Evolutionary conservation across 2,888 invertebrate species (phyloP).

Genomic region (Taenaris catops): DNA sequence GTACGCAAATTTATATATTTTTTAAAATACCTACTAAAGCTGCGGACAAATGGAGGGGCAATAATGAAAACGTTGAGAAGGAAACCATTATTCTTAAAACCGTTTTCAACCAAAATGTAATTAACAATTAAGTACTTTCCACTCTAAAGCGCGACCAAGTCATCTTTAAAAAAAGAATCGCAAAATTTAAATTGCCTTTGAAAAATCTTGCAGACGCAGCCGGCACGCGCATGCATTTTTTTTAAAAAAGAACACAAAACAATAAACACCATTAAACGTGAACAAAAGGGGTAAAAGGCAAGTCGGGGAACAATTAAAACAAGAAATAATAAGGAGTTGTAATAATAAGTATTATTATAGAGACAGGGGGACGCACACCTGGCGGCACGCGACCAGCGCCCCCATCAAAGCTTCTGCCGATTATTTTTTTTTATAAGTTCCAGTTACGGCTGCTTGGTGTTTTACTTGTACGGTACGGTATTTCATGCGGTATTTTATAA

Average conservation of each 20-base stretch:
- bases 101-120: constrained; percentile 17
- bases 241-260: constrained; percentile 54
- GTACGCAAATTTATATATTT: too few species aligned
- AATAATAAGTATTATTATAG: constrained; percentile 76
- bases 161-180: constrained; percentile 27
- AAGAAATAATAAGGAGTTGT: constrained; percentile 78
- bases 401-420: constrained; percentile 37
- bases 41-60: constrained; percentile 5
- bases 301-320: constrained; percentile 77
- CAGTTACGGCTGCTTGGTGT: constrained; percentile 4
- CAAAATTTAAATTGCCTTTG: constrained; percentile 32
- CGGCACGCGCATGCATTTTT: constrained; percentile 66
- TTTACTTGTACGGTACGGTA: constrained; percentile 5
- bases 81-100: constrained; percentile 21
- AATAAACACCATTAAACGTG: constrained; percentile 74
- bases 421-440: constrained; percentile 19
- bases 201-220: constrained; percentile 59
- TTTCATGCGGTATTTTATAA: too few species aligned
- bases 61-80: constrained; percentile 10
- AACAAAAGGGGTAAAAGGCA: constrained; percentile 77
- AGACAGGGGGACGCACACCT: constrained; percentile 59
- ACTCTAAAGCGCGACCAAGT: constrained; percentile 14
- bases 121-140: constrained; percentile 20
- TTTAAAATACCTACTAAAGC: background rate
- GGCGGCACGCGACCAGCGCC: constrained; percentile 49